Conservation (phyloP, 1,140 invertebrate species). For the Chironomus striatipennis region DNA sequence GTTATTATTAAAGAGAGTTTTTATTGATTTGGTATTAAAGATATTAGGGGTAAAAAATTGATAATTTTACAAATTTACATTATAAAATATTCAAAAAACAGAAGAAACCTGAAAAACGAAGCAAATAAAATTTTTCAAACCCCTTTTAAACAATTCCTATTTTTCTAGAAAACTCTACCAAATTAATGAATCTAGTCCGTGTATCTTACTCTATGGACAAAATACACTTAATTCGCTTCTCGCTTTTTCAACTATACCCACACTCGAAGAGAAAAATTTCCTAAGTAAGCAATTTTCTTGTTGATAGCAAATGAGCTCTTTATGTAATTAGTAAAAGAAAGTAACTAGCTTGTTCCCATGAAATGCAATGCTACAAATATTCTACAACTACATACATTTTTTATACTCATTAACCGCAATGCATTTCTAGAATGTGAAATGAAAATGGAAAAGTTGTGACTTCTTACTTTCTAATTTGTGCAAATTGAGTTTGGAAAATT, state of each 20-base stretch:
- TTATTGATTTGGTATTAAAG: no score
- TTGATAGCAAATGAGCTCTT: not conserved
- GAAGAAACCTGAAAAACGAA: no score
- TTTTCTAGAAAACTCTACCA: no score
- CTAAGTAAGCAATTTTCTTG: not conserved
- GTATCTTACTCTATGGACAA: no score
- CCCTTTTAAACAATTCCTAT: not conserved
- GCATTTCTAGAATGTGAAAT: not conserved
- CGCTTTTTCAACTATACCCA: no score
- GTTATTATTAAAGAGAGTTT: no score
- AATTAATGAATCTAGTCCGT: no score
- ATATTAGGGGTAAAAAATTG: no score
- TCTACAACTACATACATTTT: not conserved
- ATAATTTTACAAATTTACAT: no score
- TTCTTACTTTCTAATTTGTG: slow-evolving; percentile 20
- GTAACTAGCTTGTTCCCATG: not conserved
- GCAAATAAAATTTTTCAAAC: not conserved
- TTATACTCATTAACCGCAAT: not conserved
- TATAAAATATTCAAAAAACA: no score
- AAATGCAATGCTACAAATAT: no score
- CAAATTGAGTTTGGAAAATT: slow-evolving; percentile 17
- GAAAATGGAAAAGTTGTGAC: slow-evolving; percentile 12
- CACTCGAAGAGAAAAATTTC: not conserved
- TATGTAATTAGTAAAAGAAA: not conserved
- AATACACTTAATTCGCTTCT: no score